Evolutionary conservation across 2,888 invertebrate species (phyloP).

Genomic region (Callosobruchus maculatus): DNA sequence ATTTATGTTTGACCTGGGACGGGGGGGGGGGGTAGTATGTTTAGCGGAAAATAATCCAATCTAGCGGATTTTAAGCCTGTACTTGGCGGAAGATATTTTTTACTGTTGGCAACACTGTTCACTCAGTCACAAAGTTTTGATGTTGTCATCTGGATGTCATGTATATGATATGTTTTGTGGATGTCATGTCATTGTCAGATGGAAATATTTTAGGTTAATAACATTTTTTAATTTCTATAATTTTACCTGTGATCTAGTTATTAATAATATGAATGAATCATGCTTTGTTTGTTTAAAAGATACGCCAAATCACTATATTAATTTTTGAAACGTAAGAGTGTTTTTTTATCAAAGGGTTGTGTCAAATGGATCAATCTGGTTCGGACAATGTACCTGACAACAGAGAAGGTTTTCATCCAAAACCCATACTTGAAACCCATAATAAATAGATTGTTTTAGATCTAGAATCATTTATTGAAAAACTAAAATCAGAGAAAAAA

Average conservation of each 20-base stretch:
- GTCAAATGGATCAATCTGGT: conserved; percentile 17
- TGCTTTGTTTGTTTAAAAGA: not conserved
- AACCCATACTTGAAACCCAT: not conserved
- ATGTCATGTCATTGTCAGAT: not conserved
- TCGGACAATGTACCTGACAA: conserved; percentile 14
- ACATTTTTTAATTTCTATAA: not conserved
- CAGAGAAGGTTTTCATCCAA: conserved; percentile 12
- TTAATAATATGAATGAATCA: not conserved
- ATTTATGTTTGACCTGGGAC: no score
- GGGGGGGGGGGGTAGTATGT: no score
- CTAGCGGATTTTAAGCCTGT: no score
- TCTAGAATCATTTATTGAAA: conserved; percentile 29
- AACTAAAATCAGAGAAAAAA: conserved; percentile 56
- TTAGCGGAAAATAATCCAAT: no score
- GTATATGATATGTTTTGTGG: not conserved
- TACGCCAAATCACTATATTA: not conserved
- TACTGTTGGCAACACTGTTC: no score
- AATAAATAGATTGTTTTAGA: conserved; percentile 19
- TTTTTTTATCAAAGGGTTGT: not conserved
- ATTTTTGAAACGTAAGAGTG: not conserved
- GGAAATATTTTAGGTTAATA: not conserved
- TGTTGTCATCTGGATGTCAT: no score
- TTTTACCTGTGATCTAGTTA: not conserved
- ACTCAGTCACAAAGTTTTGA: no score
- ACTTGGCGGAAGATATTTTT: no score